phyloP scores from a whole-genome alignment of 2,113 vertebrate genomes.

The Phocoena phocoena region DNA sequence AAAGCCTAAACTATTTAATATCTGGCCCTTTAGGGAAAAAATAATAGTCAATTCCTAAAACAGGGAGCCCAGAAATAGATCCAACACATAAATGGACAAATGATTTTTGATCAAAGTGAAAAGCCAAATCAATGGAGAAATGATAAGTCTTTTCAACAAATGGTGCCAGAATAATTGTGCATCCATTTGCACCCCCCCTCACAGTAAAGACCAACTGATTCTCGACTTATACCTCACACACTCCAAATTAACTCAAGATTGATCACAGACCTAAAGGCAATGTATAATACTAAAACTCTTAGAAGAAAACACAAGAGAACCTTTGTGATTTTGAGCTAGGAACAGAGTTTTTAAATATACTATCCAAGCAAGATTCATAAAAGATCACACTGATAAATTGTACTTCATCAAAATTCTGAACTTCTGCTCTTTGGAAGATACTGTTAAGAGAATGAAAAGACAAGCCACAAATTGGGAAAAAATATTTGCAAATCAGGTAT shows the following conservation, averaged over 20 bases:
- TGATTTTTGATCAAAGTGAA: neutral
- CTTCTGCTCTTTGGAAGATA: neutral
- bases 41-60: neutral
- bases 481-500: neutral
- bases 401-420: slow-evolving; percentile 10
- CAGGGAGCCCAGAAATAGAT: neutral
- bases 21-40: neutral
- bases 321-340: neutral
- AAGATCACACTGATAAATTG: neutral
- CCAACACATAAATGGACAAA: neutral
- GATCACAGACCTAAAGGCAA: neutral
- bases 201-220: neutral
- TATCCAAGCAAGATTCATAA: neutral
- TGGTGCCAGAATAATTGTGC: neutral
- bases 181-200: neutral
- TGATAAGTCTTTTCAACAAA: neutral
- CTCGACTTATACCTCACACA: neutral
- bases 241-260: neutral
- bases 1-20: neutral
- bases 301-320: neutral
- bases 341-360: neutral
- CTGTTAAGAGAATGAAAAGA: neutral
- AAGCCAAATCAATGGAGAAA: neutral
- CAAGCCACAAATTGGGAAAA: neutral
- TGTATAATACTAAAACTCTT: neutral